Evolutionary conservation across 1,140 invertebrate genomes (phyloP).

Genomic region (Hypothenemus hampei): DNA sequence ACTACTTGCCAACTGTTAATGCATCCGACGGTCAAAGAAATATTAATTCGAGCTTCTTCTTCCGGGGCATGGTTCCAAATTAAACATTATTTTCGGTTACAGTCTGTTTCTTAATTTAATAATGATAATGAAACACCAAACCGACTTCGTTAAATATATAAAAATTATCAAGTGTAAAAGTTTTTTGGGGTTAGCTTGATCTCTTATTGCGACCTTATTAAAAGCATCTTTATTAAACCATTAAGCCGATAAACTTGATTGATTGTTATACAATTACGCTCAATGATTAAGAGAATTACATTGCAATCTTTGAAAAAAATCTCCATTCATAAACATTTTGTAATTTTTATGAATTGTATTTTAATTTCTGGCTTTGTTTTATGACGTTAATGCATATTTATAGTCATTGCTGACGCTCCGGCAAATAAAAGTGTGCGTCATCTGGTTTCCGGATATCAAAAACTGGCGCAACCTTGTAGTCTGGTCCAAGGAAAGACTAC

Average conservation of each 20-base stretch:
- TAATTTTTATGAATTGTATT: too few relatives aligned
- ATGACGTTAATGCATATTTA: too few relatives aligned
- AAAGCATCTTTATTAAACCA: too few relatives aligned
- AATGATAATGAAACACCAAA: conserved; percentile 10
- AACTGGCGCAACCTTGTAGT: conserved; percentile 20
- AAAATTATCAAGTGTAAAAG: too few relatives aligned
- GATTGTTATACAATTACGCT: too few relatives aligned
- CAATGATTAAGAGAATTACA: too few relatives aligned
- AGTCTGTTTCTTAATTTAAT: conserved; percentile 21
- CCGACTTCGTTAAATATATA: conserved; percentile 4
- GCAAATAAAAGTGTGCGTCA: conserved; percentile 7
- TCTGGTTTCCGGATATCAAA: conserved; percentile 18
- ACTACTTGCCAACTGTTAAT: conserved; percentile 5
- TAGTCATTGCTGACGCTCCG: not conserved
- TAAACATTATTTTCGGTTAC: conserved; percentile 24
- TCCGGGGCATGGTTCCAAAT: conserved; percentile 25
- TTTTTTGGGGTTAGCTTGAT: too few relatives aligned
- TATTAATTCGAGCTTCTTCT: conserved; percentile 22
- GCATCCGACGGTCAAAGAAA: conserved; percentile 13
- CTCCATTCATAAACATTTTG: too few relatives aligned
- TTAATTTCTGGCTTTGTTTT: too few relatives aligned
- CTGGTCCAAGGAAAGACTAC: conserved; percentile 17
- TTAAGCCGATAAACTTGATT: too few relatives aligned
- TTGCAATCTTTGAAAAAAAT: too few relatives aligned
- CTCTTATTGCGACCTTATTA: too few relatives aligned